Base-by-base conservation (phyloP, 2,113 vertebrate species). In the Phylloscopus trochiloides region DNA sequence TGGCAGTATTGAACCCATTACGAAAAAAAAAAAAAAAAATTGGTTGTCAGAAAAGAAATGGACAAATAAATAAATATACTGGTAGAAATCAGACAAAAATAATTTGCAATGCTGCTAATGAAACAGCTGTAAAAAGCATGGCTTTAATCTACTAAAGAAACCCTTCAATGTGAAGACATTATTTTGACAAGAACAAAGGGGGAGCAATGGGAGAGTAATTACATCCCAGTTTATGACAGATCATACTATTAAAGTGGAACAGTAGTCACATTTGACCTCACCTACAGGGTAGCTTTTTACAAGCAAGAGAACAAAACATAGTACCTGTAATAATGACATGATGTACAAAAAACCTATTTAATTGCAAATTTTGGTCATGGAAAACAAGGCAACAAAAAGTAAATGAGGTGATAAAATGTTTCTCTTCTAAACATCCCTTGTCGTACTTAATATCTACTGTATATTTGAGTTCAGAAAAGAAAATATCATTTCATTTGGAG, bases 31-130 rank as follows among this genome's bases (percentile, higher is more conserved):
- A 83, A 80, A 92, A 85, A 88, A 86, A 88, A 9, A 86, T 74
- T 6, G 3, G 42, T 11, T 77, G 70, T 67, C 52, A 81, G 61
- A 81, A 92, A 92, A 80, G 7, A 94, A 86, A 90, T 54, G 25
- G 61, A 72, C 32, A 83, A 80, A 92, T 67, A 86, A 94, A 93
- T 86, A 92, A 84, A 97, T 84, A 68, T 38, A 61, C 9, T n/a
- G 17, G 34, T 65, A 31, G 58, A 75, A 85, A 16, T 54, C 26
- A 82, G 43, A 82, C 43, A 61, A 87, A 91, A 82, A 57, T 40
- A 32, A 87, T 76, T 85, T 88, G n/a, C 54, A 89, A 40, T 22
- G 58, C 6, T 57, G 50, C 38, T 68, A 72, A 8, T 86, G 54
- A 50, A 82, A 89, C 43, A 74, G 28, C 40, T 84, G 40, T 7